phyloP scores from a whole-genome alignment of 2,113 vertebrate species.

The Neoarius graeffei region DNA sequence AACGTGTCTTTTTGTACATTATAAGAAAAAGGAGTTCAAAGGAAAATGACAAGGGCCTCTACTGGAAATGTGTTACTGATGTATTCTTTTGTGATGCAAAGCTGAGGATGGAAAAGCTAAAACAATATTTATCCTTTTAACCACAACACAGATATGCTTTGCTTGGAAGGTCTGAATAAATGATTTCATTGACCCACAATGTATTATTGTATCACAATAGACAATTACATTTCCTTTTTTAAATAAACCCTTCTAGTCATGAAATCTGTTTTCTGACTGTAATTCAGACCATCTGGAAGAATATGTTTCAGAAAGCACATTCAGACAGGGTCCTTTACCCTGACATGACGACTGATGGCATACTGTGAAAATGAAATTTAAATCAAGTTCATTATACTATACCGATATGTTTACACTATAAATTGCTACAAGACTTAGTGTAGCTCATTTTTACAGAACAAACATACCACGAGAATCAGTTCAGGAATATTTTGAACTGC shows the following conservation, averaged over 20 bases:
- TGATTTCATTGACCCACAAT: conserved; percentile 26
- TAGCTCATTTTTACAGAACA: neutral
- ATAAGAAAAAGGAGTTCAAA: neutral
- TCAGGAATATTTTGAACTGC: neutral
- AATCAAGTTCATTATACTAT: neutral
- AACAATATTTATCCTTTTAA: conserved; percentile 36
- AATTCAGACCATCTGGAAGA: conserved; percentile 11
- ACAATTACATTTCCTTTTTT: conserved; percentile 38
- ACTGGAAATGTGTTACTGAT: neutral
- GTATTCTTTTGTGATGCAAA: conserved; percentile 26
- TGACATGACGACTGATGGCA: neutral
- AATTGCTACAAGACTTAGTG: neutral
- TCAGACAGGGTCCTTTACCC: neutral
- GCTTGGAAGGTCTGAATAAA: conserved; percentile 34
- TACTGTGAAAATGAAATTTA: neutral
- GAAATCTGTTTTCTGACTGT: conserved; percentile 26
- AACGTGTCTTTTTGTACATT: neutral
- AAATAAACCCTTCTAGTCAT: conserved; percentile 37
- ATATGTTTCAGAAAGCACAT: neutral
- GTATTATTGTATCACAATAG: conserved; percentile 34
- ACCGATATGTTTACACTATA: neutral
- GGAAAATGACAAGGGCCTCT: conserved; percentile 13
- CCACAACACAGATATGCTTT: conserved; percentile 45
- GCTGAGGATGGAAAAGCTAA: conserved; percentile 26
- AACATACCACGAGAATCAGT: neutral